Base-by-base conservation (phyloP, 2,797 vertebrate species). In the Carduelis carduelis region DNA sequence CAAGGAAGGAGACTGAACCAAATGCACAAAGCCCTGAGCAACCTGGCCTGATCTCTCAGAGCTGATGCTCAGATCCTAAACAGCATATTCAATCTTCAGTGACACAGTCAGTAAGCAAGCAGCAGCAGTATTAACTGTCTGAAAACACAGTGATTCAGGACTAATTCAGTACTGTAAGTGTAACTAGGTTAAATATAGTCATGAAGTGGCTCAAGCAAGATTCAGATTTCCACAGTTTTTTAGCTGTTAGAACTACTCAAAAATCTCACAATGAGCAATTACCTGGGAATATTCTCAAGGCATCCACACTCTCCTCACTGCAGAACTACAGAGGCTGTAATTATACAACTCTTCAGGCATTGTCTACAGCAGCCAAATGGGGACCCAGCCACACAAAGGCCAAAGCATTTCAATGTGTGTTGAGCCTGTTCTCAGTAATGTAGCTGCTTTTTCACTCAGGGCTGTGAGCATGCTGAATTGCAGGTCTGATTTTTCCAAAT, bases 231-330 rank as follows among this genome's bases (percentile, higher is more conserved):
- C 21, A 65, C n/a, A 49, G 14, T 19, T 39, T 83, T 84, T 66
- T 21, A 61, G 32, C 50, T 20, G 26, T 70, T 23, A 64, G 17
- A 66, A 28, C 23, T 56, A 41, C 56, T 74, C 28, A 90, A 77
- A 94, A 89, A 43, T 56, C 21, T 41, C 49, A 64, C 1, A 2
- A 61, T 8, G 9, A 44, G 52, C 5, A 83, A 80, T 49, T 49
- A 49, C 30, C 68, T 71, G 11, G 46, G 37, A 46, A 56, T 30
- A 9, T 60, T 52, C 64, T 49, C 56, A 43, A 43, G 32, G 44
- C 32, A 60, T n/a, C 78, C 82, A 37, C 0, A 0, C 16, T 60
- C 39, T 39, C 9, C 2, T 28, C 37, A 39, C 1, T 64, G n/a
- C 50, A 79, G 50, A 88, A 5, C 57, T 41, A 4, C 1, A 43